phyloP scores from a whole-genome alignment of 2,888 invertebrate species.

The Leucania comma region DNA sequence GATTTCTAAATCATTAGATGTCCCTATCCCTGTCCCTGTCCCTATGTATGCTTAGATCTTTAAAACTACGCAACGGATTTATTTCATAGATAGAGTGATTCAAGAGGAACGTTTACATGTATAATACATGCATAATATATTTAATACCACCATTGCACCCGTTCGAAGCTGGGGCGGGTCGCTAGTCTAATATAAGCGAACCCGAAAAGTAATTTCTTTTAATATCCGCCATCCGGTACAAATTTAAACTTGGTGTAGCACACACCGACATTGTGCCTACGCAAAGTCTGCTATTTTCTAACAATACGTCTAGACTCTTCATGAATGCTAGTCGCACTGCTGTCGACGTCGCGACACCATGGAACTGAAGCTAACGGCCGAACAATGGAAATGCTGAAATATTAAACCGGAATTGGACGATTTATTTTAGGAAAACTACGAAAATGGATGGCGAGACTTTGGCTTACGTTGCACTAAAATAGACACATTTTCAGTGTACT shows the following conservation, averaged over 20 bases:
- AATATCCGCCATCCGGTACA: conserved; percentile 19
- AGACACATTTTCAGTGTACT: conserved; percentile 6
- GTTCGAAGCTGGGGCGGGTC: too few relatives aligned
- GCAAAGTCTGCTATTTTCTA: conserved; percentile 45
- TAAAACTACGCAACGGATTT: too few relatives aligned
- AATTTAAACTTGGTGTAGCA: conserved; percentile 17
- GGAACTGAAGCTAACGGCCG: conserved; percentile 30
- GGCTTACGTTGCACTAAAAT: conserved; percentile 23
- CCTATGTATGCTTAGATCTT: not conserved
- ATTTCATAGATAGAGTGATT: too few relatives aligned
- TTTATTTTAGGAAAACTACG: conserved; percentile 54
- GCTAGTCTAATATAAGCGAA: too few relatives aligned
- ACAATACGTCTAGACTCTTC: conserved; percentile 82
- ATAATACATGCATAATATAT: too few relatives aligned
- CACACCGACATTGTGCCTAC: conserved; percentile 27
- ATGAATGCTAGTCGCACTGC: conserved; percentile 62
- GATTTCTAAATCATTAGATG: too few relatives aligned
- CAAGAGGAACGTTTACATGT: too few relatives aligned
- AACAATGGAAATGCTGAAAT: conserved; percentile 54
- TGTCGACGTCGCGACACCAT: conserved; percentile 47
- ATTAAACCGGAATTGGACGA: conserved; percentile 43
- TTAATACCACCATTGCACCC: too few relatives aligned
- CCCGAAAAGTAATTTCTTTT: conserved; percentile 6
- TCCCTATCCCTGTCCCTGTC: too few relatives aligned
- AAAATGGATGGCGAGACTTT: conserved; percentile 23